Evolutionary conservation across 2,113 vertebrate species (phyloP).

Genomic region (Phaethon lepturus): DNA sequence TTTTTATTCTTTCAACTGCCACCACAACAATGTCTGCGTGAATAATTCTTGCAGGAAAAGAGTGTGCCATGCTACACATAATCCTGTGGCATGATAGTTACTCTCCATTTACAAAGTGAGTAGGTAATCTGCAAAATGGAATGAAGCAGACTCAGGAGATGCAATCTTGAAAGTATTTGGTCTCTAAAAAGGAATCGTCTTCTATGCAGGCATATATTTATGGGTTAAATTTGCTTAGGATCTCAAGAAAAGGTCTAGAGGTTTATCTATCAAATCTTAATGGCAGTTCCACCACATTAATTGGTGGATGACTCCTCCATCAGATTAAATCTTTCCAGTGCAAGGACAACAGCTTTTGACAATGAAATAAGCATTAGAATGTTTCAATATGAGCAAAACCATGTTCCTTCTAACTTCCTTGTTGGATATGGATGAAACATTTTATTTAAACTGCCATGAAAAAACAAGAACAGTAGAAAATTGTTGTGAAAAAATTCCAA

Average conservation of each 20-base stretch:
- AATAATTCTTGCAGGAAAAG: background rate
- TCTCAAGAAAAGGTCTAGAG: background rate
- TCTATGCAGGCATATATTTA: background rate
- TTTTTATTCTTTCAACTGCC: background rate
- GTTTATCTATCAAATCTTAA: background rate
- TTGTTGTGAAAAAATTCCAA: background rate
- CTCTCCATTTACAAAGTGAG: background rate
- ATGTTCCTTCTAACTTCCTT: background rate
- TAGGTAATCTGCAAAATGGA: background rate
- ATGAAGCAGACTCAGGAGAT: background rate
- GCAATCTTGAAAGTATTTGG: background rate
- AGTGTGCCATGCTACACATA: background rate
- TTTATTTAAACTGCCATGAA: background rate
- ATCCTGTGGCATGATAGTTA: background rate
- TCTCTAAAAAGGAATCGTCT: background rate
- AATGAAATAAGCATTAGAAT: background rate
- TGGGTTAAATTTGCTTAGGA: background rate
- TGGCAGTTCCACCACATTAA: background rate
- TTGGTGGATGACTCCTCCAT: background rate
- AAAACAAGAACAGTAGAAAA: background rate
- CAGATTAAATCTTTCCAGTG: background rate
- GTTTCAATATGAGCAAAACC: background rate
- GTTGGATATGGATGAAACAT: background rate
- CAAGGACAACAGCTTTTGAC: background rate
- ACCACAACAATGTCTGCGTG: background rate